Conservation (phyloP, 2,797 vertebrate species). For the Myotis pilosus region DNA sequence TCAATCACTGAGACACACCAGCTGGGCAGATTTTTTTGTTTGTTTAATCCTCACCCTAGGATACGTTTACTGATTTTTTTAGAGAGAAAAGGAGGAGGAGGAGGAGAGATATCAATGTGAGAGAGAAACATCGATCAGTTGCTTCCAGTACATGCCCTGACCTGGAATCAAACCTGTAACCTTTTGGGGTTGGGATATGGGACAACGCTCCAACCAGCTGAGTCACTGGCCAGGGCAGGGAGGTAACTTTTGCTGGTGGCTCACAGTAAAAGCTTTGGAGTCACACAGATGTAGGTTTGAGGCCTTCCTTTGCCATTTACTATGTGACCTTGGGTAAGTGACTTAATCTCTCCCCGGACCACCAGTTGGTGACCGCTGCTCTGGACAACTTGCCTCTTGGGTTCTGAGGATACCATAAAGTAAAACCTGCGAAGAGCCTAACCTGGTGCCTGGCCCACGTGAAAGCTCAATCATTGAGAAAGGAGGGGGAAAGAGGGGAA, state of each 20-base stretch:
- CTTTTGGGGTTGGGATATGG: neutral
- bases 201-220: neutral
- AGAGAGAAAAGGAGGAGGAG: no score
- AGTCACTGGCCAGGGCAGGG: neutral
- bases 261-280: neutral
- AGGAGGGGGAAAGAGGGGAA: neutral
- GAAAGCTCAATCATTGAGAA: neutral
- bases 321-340: neutral
- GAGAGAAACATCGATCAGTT: no score
- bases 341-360: neutral
- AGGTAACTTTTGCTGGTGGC: neutral
- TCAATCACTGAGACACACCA: no score
- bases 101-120: no score
- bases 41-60: no score
- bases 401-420: neutral
- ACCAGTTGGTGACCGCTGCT: no score
- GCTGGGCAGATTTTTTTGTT: no score
- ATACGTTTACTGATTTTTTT: no score
- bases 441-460: neutral
- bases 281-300: neutral
- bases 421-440: neutral
- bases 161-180: neutral
- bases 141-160: neutral
- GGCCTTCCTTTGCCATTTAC: neutral
- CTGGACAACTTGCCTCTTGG: neutral